Conservation (phyloP, 1,140 invertebrate genomes). For the Calliopsis andreniformis region DNA sequence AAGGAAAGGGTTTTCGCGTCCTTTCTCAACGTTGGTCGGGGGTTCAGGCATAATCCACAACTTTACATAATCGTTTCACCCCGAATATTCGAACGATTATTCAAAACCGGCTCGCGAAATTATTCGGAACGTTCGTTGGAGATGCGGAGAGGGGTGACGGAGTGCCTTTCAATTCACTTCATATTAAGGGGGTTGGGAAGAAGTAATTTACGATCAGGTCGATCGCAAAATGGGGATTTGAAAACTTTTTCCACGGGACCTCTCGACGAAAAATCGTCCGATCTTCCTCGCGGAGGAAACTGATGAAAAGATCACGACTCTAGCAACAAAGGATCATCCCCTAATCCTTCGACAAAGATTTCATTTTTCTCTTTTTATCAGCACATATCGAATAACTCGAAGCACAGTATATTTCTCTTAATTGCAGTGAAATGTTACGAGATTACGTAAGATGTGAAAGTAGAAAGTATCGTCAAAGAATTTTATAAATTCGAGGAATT, state of each 20-base stretch:
- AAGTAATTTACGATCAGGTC: background rate
- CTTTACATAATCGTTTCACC: constrained; percentile 12
- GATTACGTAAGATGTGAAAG: too few species aligned
- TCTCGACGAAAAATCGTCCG: background rate
- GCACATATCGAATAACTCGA: too few species aligned
- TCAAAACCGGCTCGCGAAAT: constrained; percentile 2
- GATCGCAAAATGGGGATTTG: background rate
- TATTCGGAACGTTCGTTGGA: background rate
- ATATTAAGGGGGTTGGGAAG: background rate
- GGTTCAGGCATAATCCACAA: constrained; percentile 22
- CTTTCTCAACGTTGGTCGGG: background rate
- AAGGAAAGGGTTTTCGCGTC: background rate
- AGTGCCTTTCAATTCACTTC: background rate
- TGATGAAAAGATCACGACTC: background rate
- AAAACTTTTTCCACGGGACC: background rate
- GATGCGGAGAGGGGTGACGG: background rate
- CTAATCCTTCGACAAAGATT: too few species aligned
- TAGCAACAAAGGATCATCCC: too few species aligned
- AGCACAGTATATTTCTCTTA: too few species aligned
- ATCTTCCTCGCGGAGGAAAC: background rate
- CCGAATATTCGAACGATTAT: constrained; percentile 24
- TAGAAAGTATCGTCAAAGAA: too few species aligned
- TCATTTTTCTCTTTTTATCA: too few species aligned
- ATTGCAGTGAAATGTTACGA: too few species aligned
- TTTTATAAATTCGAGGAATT: too few species aligned